Percentiles rank a stretch among this genome's conserved stretches.
These are phyloP conservation scores for Theonella swinhoei DNA, from an alignment of 37 sponge, comb jelly and placozoan species.

Conservation along the genomic window DNA sequence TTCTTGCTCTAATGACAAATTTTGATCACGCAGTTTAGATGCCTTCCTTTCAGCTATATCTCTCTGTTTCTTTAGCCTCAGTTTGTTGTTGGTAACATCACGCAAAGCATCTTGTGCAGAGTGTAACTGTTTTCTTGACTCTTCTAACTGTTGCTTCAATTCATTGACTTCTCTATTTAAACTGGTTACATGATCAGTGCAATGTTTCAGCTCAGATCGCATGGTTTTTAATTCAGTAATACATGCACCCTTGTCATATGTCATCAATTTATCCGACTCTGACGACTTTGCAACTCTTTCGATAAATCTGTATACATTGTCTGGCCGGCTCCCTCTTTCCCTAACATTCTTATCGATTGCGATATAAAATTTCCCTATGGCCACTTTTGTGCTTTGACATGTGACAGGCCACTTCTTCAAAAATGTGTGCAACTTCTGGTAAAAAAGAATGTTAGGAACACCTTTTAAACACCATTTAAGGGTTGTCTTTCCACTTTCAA, in stretches of 20 bases:
- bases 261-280: neutral
- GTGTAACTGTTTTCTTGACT: neutral
- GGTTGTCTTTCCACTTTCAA: neutral
- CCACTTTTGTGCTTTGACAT: conserved; percentile 11
- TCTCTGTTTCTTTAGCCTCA: neutral
- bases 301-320: conserved; percentile 47
- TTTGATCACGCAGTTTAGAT: neutral
- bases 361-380: conserved; percentile 44
- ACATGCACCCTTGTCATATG: neutral
- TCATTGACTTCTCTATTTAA: neutral
- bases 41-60: neutral
- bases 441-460: conserved; percentile 25
- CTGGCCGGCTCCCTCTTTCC: conserved; percentile 22
- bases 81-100: neutral
- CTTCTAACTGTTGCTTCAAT: neutral
- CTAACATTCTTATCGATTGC: conserved; percentile 26
- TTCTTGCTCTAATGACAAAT: neutral
- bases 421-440: conserved; percentile 35
- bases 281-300: conserved; percentile 4
- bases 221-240: neutral
- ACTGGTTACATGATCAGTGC: neutral
- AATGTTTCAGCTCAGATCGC: neutral
- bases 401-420: conserved; percentile 43
- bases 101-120: neutral
- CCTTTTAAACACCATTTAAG: conserved; percentile 2